A percentile compares a stretch with the other conserved stretches of the same genome.
phyloP scores from a whole-genome alignment of 2,888 invertebrate species.

The Campoplex capitator region DNA sequence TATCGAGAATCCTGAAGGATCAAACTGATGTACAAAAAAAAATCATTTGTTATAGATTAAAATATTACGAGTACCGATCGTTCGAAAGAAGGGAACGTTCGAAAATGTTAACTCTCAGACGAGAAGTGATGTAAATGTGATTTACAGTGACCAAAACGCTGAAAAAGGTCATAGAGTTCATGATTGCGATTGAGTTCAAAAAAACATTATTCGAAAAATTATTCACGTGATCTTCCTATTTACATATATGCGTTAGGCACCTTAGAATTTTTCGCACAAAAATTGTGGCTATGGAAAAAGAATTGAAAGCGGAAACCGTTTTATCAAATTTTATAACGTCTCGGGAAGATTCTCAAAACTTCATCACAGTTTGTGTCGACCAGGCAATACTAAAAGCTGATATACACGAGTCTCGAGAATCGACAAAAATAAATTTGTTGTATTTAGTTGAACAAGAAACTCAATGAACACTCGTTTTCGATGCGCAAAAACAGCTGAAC shows the following conservation, averaged over 20 bases:
- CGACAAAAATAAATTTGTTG: not conserved
- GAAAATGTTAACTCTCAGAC: not conserved
- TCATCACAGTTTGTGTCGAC: not conserved
- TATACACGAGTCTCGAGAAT: not conserved
- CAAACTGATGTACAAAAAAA: not conserved
- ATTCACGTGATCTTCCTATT: not conserved
- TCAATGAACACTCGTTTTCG: not conserved
- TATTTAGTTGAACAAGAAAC: not conserved
- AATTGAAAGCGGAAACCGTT: not conserved
- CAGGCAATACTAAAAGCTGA: not conserved
- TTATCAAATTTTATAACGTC: not conserved
- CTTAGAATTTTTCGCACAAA: not conserved
- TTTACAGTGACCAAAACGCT: not conserved
- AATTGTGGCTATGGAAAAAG: not conserved
- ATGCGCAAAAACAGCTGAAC: not conserved
- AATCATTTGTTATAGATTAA: not conserved
- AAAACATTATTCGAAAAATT: not conserved
- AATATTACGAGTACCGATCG: not conserved
- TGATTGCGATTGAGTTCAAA: not conserved
- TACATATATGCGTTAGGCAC: slow-evolving; percentile 1
- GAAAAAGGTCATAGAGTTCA: not conserved
- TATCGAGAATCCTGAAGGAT: not conserved
- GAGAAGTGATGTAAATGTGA: not conserved
- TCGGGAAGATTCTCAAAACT: not conserved
- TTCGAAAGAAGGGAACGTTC: not conserved